phyloP scores from a whole-genome alignment of 2,797 vertebrate species.

The Fratercula arctica region DNA sequence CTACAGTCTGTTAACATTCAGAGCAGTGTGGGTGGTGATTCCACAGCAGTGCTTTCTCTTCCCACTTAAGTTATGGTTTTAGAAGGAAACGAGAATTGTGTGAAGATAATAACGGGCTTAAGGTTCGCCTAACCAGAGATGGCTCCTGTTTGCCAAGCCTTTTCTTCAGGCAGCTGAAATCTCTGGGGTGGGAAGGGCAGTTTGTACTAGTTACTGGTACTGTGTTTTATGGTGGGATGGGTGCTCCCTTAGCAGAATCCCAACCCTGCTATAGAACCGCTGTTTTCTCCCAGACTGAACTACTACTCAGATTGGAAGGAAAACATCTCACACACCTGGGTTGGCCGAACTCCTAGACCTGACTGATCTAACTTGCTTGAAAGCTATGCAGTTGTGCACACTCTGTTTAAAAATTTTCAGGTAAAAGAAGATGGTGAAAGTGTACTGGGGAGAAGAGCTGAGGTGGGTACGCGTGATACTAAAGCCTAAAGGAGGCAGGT shows the following conservation, averaged over 20 bases:
- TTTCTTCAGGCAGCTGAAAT: background rate
- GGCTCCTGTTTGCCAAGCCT: background rate
- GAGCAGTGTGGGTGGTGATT: background rate
- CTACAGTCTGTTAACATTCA: background rate
- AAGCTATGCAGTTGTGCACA: slow-evolving; percentile 60
- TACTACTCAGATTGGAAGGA: slow-evolving; percentile 22
- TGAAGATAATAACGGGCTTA: background rate
- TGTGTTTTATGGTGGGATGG: slow-evolving; percentile 5
- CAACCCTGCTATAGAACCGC: background rate
- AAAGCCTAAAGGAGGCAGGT: slow-evolving; percentile 8
- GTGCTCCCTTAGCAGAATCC: slow-evolving; percentile 21
- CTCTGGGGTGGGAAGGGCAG: background rate
- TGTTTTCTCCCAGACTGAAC: slow-evolving; percentile 52
- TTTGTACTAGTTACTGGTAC: background rate
- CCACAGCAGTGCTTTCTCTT: slow-evolving; percentile 16
- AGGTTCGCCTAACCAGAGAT: background rate
- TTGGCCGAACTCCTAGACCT: slow-evolving; percentile 33
- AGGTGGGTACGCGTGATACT: slow-evolving; percentile 19
- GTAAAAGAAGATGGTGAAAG: slow-evolving; percentile 64
- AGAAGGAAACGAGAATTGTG: slow-evolving; percentile 5
- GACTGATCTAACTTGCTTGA: slow-evolving; percentile 56
- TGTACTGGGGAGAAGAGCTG: slow-evolving; percentile 68
- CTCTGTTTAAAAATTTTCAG: slow-evolving; percentile 68
- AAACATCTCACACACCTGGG: background rate
- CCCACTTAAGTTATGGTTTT: slow-evolving; percentile 2